A percentile compares a stretch with the other conserved stretches of the same genome.
Evolutionary conservation across 2,113 vertebrate genomes (phyloP).

Genomic region (Heliornis fulica): DNA sequence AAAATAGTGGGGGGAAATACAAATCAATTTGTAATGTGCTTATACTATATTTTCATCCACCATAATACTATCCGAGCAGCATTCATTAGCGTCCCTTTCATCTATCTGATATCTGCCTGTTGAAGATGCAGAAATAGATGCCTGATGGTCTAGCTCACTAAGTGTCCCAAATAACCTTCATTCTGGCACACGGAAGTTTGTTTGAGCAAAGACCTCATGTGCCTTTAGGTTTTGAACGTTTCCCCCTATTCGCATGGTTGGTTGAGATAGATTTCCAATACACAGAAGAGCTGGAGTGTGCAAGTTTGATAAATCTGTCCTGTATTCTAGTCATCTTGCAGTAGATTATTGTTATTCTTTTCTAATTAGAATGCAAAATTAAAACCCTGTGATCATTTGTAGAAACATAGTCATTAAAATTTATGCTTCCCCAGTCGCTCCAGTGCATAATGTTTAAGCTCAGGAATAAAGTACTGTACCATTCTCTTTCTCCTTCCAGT

Average conservation of each 20-base stretch:
- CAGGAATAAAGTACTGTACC: not conserved
- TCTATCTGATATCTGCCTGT: not conserved
- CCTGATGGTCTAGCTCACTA: not conserved
- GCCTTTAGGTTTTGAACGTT: not conserved
- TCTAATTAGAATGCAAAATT: not conserved
- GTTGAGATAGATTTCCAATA: not conserved
- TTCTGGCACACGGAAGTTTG: not conserved
- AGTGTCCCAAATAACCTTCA: not conserved
- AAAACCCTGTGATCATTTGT: not conserved
- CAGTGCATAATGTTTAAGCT: not conserved
- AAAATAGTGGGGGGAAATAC: not conserved
- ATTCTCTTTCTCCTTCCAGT: not conserved
- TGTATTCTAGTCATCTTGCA: not conserved
- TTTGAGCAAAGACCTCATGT: not conserved
- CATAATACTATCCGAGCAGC: not conserved
- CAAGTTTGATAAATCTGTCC: not conserved
- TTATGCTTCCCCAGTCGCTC: not conserved
- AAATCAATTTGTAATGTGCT: not conserved
- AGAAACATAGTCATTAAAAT: not conserved
- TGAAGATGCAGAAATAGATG: not conserved
- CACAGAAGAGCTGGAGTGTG: not conserved
- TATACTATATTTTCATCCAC: not conserved
- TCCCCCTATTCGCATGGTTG: not conserved
- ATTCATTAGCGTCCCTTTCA: not conserved
- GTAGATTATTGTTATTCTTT: not conserved